Percentiles rank a stretch among this genome's conserved stretches.
Evolutionary conservation across 2,113 vertebrate genomes (phyloP).

Genomic region (Turnix velox): DNA sequence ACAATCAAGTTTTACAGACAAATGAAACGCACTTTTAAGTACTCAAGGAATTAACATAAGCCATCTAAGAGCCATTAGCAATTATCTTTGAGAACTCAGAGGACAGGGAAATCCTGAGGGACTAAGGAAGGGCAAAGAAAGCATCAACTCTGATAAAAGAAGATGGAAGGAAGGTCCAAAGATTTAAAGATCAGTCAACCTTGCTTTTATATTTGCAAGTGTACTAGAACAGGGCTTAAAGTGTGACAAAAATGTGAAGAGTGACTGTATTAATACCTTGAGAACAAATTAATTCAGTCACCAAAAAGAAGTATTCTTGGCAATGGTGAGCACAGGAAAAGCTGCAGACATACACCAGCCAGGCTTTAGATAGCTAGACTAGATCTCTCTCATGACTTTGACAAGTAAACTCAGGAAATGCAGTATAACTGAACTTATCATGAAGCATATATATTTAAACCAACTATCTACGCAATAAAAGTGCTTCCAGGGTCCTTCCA

Average conservation of each 20-base stretch:
- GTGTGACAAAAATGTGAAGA: not conserved
- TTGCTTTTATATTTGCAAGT: not conserved
- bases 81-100: conserved; percentile 28
- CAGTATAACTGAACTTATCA: not conserved
- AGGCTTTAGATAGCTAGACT: not conserved
- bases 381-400: not conserved
- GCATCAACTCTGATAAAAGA: not conserved
- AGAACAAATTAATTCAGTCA: not conserved
- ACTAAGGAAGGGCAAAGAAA: not conserved
- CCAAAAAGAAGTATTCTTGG: not conserved
- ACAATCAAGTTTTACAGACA: not conserved
- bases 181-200: not conserved
- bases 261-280: not conserved
- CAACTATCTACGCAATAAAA: too few relatives aligned
- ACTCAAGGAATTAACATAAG: conserved; percentile 44
- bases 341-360: not conserved
- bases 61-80: conserved; percentile 16
- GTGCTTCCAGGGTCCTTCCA: not conserved
- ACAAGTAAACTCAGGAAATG: not conserved
- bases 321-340: not conserved
- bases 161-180: not conserved
- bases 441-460: fast-evolving
- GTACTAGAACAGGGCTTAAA: not conserved
- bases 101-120: not conserved
- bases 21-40: not conserved